Evolutionary conservation across 2,888 invertebrate genomes (phyloP).

Genomic region (Lithodes maja): DNA sequence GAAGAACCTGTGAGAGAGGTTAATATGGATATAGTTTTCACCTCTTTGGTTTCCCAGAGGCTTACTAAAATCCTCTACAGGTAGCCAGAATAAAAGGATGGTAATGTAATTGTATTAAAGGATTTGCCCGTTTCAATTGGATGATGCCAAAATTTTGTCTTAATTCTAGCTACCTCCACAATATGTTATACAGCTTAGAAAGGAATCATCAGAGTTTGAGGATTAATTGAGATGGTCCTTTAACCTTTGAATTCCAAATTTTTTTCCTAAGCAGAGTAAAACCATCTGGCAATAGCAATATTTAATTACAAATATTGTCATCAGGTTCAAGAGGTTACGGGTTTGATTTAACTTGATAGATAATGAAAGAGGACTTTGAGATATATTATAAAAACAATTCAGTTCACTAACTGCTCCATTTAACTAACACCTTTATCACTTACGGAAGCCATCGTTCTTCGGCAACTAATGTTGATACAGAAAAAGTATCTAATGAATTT

Average conservation of each 20-base stretch:
- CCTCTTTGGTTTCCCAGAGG: not conserved
- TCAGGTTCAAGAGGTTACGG: not conserved
- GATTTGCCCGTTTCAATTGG: not conserved
- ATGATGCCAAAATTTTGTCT: not conserved
- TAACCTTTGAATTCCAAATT: not conserved
- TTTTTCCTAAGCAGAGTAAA: not conserved
- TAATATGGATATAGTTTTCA: not conserved
- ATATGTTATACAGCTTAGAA: not conserved
- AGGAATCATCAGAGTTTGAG: not conserved
- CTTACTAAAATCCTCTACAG: not conserved
- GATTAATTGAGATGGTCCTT: not conserved
- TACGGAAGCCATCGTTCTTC: no score
- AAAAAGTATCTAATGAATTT: no score
- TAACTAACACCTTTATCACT: no score
- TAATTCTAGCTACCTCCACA: not conserved
- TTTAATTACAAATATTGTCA: not conserved
- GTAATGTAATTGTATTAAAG: not conserved
- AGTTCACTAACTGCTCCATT: no score
- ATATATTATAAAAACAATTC: no score
- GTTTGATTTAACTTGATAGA: no score
- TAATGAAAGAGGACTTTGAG: no score
- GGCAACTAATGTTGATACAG: no score
- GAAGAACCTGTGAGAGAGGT: not conserved
- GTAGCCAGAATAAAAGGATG: not conserved
- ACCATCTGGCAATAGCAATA: not conserved